Evolutionary conservation across 2,888 invertebrate genomes (phyloP).

Genomic region (Crematogaster levior): DNA sequence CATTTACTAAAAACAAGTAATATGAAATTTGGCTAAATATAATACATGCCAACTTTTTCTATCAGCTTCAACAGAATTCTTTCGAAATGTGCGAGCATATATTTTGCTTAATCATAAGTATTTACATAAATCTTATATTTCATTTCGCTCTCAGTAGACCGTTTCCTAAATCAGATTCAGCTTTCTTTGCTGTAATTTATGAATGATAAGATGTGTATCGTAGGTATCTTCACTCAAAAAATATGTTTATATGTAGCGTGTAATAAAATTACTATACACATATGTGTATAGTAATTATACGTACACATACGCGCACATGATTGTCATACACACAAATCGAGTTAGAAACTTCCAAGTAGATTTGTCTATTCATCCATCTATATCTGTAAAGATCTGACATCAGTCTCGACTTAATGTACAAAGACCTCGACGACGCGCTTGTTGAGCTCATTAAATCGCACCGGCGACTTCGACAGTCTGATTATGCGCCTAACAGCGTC

Average conservation of each 20-base stretch:
- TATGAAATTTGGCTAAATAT: neutral
- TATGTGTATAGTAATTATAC: neutral
- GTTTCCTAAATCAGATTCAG: neutral
- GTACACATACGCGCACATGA: neutral
- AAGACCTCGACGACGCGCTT: constrained; percentile 27
- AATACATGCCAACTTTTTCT: neutral
- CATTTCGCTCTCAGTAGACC: neutral
- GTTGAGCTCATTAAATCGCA: constrained; percentile 54
- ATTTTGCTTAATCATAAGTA: neutral
- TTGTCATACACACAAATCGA: neutral
- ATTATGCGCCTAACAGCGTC: constrained; percentile 51
- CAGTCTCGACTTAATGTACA: constrained; percentile 19
- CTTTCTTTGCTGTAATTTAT: neutral
- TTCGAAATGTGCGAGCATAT: neutral
- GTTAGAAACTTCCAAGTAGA: neutral
- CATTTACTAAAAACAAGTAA: neutral
- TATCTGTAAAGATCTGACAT: constrained; percentile 1
- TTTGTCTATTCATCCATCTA: neutral
- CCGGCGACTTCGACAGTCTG: constrained; percentile 51
- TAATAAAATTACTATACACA: neutral
- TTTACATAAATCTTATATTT: neutral
- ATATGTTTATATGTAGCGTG: neutral
- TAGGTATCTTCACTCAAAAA: neutral
- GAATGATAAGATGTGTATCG: no score
- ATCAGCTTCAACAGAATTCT: neutral